These are phyloP conservation scores for Sinosuthora webbiana DNA, from an alignment of 2,113 vertebrate genomes.

Conservation along the genomic window DNA sequence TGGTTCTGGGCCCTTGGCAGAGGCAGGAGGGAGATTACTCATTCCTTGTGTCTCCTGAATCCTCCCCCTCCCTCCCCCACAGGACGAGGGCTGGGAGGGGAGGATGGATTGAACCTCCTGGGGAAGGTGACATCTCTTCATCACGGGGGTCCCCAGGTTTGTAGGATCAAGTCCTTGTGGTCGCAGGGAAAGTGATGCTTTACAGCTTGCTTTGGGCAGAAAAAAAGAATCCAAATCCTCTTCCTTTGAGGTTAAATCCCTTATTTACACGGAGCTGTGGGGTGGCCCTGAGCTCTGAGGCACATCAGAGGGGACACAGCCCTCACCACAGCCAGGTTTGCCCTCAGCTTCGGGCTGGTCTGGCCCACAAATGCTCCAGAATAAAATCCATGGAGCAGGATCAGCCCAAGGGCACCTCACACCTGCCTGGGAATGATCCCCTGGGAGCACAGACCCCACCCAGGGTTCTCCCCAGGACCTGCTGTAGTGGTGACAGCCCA, in stretches of 20 bases:
- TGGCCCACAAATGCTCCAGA: not conserved
- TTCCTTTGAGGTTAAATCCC: not conserved
- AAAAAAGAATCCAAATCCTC: not conserved
- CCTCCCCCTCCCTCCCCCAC: conserved; percentile 3
- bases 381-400: not conserved
- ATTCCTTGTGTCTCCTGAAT: not conserved
- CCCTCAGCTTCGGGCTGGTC: not conserved
- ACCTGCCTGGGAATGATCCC: not conserved
- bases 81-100: not conserved
- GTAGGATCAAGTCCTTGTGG: not conserved
- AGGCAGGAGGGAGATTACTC: conserved; percentile 14
- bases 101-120: not conserved
- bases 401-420: not conserved
- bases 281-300: not conserved
- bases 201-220: not conserved
- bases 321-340: not conserved
- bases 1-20: conserved; percentile 42
- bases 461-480: accelerated
- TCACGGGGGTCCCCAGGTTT: not conserved
- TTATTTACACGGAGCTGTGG: not conserved
- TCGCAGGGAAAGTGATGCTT: not conserved
- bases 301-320: not conserved
- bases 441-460: not conserved
- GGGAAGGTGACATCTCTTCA: not conserved
- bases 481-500: accelerated